Percentiles rank a stretch among this genome's conserved stretches.
Evolutionary conservation across 2,797 vertebrate genomes (phyloP).

Genomic region (Lepilemur ruficaudatus): DNA sequence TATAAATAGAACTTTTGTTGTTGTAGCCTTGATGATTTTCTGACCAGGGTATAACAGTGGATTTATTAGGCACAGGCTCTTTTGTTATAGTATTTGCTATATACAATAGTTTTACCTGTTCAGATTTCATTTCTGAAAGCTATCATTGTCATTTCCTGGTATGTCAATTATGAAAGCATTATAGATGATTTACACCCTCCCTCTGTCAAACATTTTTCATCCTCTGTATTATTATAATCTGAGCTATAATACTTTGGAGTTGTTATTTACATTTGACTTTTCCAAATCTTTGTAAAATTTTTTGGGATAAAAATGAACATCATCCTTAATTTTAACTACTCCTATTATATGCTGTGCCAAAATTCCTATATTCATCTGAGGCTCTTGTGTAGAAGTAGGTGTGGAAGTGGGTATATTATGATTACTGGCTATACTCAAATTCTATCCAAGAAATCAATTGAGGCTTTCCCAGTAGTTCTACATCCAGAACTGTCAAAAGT

Average conservation of each 20-base stretch:
- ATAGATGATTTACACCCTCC: not conserved
- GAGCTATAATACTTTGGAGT: not conserved
- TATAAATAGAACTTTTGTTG: not conserved
- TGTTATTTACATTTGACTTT: conserved; percentile 31
- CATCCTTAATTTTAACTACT: not conserved
- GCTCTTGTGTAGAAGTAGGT: not conserved
- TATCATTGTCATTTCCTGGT: conserved; percentile 1
- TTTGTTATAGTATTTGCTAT: not conserved
- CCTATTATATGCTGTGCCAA: not conserved
- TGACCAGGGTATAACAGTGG: not conserved
- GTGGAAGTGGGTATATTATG: not conserved
- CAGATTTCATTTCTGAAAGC: conserved; percentile 47
- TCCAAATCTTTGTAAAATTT: not conserved
- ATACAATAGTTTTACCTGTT: not conserved
- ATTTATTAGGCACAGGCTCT: not conserved
- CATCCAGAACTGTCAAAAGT: conserved; percentile 61
- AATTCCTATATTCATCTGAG: not conserved
- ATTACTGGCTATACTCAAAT: conserved; percentile 35
- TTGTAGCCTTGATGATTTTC: not conserved
- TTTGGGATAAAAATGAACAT: not conserved
- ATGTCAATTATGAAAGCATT: conserved; percentile 12
- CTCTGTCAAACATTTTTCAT: not conserved
- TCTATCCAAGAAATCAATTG: conserved; percentile 36
- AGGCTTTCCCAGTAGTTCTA: conserved; percentile 45
- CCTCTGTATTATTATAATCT: not conserved